Evolutionary conservation across 1,140 invertebrate genomes (phyloP).

Genomic region (Solenopsis fugax): DNA sequence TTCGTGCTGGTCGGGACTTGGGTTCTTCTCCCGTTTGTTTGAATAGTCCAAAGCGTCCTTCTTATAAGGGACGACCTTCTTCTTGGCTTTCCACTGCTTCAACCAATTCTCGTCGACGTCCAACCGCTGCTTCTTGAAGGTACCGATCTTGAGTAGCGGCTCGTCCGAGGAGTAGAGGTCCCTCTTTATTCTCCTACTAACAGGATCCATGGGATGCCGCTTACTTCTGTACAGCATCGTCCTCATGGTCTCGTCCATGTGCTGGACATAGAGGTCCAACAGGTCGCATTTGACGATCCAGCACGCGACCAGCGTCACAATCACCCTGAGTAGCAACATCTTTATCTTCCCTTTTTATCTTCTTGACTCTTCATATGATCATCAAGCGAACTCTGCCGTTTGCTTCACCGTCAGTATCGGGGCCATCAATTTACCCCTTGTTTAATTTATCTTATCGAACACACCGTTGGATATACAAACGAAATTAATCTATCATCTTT

Average conservation of each 20-base stretch:
- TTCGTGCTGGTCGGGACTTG: conserved; percentile 75
- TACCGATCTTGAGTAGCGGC: conserved; percentile 70
- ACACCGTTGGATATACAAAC: background rate
- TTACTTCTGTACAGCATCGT: conserved; percentile 73
- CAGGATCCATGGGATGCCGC: conserved; percentile 64
- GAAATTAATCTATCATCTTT: conserved; percentile 47
- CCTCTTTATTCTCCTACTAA: conserved; percentile 72
- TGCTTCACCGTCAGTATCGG: background rate
- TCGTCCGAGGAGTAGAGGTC: conserved; percentile 62
- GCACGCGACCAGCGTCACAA: conserved; percentile 70
- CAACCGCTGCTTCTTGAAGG: conserved; percentile 80
- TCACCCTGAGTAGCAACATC: conserved; percentile 78
- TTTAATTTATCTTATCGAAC: conserved; percentile 22
- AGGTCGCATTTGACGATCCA: conserved; percentile 79
- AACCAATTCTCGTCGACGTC: conserved; percentile 81
- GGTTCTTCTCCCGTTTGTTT: conserved; percentile 77
- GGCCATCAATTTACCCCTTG: conserved; percentile 15
- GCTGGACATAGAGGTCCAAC: conserved; percentile 84
- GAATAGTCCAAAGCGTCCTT: conserved; percentile 80
- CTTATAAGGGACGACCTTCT: conserved; percentile 65
- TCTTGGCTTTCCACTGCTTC: conserved; percentile 65
- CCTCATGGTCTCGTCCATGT: conserved; percentile 85
- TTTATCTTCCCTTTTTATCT: conserved; percentile 55
- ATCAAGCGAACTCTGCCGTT: background rate
- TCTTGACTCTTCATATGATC: conserved; percentile 67